Evolutionary conservation across 2,888 invertebrate species (phyloP).

Genomic region (Lasiommata megera): DNA sequence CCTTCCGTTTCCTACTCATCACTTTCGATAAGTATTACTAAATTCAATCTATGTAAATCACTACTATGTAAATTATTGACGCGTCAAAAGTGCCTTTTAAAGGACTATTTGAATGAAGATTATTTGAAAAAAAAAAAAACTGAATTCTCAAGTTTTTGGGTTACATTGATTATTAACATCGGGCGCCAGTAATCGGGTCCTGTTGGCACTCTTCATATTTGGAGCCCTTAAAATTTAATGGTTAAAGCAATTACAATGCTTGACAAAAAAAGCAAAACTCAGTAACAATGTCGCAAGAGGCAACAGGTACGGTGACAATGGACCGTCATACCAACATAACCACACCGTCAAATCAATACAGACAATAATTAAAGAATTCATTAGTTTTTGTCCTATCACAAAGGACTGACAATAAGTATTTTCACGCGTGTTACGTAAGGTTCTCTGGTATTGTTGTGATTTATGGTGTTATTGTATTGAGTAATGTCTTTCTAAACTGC

Average conservation of each 20-base stretch:
- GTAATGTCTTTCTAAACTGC: background rate
- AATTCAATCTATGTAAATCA: too few species aligned
- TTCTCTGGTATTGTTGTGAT: background rate
- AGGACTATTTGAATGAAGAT: too few species aligned
- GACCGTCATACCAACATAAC: too few species aligned
- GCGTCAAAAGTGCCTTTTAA: too few species aligned
- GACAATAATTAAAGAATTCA: background rate
- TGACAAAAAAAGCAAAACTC: background rate
- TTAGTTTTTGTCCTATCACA: background rate
- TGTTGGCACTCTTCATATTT: too few species aligned
- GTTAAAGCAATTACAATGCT: background rate
- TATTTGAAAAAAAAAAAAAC: too few species aligned
- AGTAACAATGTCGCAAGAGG: background rate
- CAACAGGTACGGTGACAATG: background rate
- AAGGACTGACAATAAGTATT: constrained; percentile 4
- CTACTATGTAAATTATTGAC: too few species aligned
- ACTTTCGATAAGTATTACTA: too few species aligned
- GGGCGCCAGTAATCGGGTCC: too few species aligned
- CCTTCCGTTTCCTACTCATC: too few species aligned
- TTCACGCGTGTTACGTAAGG: background rate
- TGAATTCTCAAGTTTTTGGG: too few species aligned
- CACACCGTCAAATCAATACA: background rate
- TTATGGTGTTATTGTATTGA: background rate
- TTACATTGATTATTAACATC: too few species aligned
- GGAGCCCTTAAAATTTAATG: background rate